These are phyloP conservation scores for Coronaproctus castanopsis DNA, from an alignment of 2,888 invertebrate genomes.

Conservation along the genomic window DNA sequence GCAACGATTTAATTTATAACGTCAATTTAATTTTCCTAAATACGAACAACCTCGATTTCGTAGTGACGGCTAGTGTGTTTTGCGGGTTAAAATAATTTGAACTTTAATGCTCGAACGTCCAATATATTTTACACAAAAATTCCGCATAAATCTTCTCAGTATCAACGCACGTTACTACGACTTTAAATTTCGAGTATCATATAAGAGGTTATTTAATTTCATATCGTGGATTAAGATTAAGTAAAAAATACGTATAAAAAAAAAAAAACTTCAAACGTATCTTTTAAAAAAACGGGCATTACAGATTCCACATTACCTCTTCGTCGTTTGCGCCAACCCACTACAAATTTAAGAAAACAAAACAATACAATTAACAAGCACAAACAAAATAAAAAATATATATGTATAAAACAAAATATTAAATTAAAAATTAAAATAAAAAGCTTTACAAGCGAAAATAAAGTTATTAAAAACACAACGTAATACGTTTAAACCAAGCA, in stretches of 20 bases:
- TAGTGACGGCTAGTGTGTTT: too few species aligned
- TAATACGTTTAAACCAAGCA: background rate
- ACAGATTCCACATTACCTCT: constrained; percentile 33
- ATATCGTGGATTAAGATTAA: too few species aligned
- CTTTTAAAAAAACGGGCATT: constrained; percentile 12
- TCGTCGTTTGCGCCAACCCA: constrained; percentile 47
- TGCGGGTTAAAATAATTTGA: too few species aligned
- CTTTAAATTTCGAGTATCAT: background rate
- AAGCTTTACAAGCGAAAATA: constrained; percentile 9
- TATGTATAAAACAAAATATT: constrained; percentile 29
- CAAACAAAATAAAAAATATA: constrained; percentile 7
- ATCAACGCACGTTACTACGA: background rate
- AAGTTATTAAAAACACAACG: constrained; percentile 17
- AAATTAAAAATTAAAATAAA: constrained; percentile 19
- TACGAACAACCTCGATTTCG: too few species aligned
- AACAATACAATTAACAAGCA: constrained; percentile 13
- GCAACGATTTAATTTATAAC: too few species aligned
- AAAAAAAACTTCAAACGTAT: background rate
- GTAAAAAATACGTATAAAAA: too few species aligned
- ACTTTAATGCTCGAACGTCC: too few species aligned
- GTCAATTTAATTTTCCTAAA: too few species aligned
- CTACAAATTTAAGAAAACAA: constrained; percentile 30
- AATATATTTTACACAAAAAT: too few species aligned
- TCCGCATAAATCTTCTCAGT: background rate
- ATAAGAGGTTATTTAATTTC: too few species aligned